phyloP scores from a whole-genome alignment of 2,113 vertebrate genomes.

The Brienomyrus brachyistius region DNA sequence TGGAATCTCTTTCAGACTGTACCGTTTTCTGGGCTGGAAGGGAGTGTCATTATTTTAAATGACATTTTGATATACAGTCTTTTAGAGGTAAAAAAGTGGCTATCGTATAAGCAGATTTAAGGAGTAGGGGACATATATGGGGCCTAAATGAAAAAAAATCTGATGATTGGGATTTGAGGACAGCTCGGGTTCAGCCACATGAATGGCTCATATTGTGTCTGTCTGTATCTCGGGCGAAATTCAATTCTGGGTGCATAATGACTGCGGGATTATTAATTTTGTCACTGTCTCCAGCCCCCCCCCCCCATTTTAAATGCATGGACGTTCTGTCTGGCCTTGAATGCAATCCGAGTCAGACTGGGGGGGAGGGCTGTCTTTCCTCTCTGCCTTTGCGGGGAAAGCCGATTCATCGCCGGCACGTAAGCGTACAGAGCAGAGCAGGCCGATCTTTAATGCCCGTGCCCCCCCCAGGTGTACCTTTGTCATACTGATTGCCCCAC shows the following conservation, averaged over 20 bases:
- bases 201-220: not conserved
- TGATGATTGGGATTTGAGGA: not conserved
- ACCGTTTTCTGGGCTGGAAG: not conserved
- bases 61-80: not conserved
- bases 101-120: not conserved
- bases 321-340: not conserved
- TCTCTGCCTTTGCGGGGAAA: not conserved
- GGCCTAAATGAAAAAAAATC: not conserved
- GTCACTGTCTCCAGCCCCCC: not conserved
- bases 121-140: not conserved
- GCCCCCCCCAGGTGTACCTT: not conserved
- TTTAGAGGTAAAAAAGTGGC: not conserved
- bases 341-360: not conserved
- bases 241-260: not conserved
- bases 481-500: not conserved
- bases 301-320: not conserved
- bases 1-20: not conserved
- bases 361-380: not conserved
- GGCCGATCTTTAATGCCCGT: not conserved
- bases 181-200: not conserved
- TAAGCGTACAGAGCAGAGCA: not conserved
- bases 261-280: not conserved
- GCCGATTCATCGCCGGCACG: not conserved
- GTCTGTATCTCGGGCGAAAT: not conserved
- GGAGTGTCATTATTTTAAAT: not conserved